Evolutionary conservation across 2,888 invertebrate species (phyloP), one percentile per base, ranked within the genome.

Genomic region (Scotopteryx bipunctaria): DNA sequence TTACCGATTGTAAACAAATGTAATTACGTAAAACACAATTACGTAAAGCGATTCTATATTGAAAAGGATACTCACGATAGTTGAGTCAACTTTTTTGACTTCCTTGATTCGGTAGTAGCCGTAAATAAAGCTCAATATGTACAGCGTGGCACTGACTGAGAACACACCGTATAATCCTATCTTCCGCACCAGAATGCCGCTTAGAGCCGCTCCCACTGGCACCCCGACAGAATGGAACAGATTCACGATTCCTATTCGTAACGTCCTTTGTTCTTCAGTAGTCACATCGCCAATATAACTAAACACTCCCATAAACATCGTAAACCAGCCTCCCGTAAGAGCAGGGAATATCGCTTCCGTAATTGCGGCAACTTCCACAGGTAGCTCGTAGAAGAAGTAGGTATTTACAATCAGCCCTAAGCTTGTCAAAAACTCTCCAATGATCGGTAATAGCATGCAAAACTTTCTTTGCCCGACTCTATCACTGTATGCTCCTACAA

Each of bases 201-300:
- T 97, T 2, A 96, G 87, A 3, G 97, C 96, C 70, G 96, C 94
- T n/a, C 98, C 98, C 5, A 97, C 92, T 0, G 97, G 97, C 47
- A 97, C 95, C 15, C 97, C 97, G 36, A 97, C 86, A 0, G 97
- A 97, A 65, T 96, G 94, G 81, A 97, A 97, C 4, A 97, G 93
- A 83, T 98, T 98, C 59, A 97, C 94, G 42, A 97, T 94, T 16
- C 97, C 97, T 67, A 98, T 96, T 57, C 97, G 86, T 36, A 96
- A 89, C 14, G 97, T 97, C 64, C 97, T 93, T 65, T 94, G 95
- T 77, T 96, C 94, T 58, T 95, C 93, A 1, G 95, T 94, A 2
- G 97, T 96, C 9, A 97, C 94, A 73, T 97, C 97, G 1, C 94
- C 96, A 52, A 98, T 94, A 75, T 97, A 97, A 83, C 96, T 96